Conservation (phyloP, 2,113 vertebrate genomes). For the Rhea pennata region DNA sequence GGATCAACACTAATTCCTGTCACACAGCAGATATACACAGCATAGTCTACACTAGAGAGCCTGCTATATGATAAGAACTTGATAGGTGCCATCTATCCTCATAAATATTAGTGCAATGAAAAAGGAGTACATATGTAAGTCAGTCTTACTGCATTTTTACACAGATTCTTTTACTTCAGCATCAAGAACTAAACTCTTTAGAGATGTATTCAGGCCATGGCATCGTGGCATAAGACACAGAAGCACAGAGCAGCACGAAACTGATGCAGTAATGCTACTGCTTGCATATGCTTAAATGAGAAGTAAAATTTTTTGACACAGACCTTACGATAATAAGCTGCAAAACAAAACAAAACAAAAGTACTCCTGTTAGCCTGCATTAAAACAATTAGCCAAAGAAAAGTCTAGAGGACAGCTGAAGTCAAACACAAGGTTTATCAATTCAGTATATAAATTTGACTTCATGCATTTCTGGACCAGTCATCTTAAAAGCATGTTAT, state of each 20-base stretch:
- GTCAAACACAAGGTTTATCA: not conserved
- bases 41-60: not conserved
- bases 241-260: not conserved
- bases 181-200: not conserved
- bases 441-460: not conserved
- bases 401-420: not conserved
- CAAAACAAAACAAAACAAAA: not conserved
- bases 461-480: not conserved
- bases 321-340: not conserved
- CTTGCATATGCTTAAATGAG: not conserved
- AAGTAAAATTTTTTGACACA: not conserved
- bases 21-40: fast-evolving
- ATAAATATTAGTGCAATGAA: not conserved
- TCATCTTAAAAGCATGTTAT: not conserved
- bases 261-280: not conserved
- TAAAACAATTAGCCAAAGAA: not conserved
- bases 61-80: not conserved
- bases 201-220: not conserved
- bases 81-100: not conserved
- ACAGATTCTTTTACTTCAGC: not conserved
- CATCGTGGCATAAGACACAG: not conserved
- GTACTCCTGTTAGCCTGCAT: not conserved
- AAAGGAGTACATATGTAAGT: not conserved
- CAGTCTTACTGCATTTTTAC: not conserved
- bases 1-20: not conserved